phyloP scores from a whole-genome alignment of 2,888 invertebrate genomes.

The Orthosia cruda region DNA sequence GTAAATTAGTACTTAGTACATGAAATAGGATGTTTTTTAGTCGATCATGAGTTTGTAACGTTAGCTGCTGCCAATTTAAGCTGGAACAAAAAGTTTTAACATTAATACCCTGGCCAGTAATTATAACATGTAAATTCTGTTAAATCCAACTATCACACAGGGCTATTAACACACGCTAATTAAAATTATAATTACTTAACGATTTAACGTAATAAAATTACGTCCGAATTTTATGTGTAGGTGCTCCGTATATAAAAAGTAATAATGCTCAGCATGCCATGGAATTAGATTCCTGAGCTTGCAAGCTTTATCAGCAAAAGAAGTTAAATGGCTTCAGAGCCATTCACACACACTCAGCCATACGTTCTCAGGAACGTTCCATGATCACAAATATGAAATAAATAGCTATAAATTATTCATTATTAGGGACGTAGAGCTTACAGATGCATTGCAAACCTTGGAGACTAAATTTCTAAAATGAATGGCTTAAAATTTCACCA shows the following conservation, averaged over 20 bases:
- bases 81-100: conserved; percentile 11
- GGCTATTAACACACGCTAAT: not conserved
- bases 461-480: too few species aligned
- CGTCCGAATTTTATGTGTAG: too few species aligned
- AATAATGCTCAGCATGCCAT: not conserved
- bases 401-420: not conserved
- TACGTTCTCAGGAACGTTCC: too few species aligned
- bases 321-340: not conserved
- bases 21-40: too few species aligned
- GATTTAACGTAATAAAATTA: too few species aligned
- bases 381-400: not conserved
- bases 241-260: not conserved
- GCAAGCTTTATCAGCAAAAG: not conserved
- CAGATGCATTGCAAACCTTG: too few species aligned
- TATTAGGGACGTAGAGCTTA: too few species aligned
- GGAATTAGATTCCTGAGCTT: not conserved
- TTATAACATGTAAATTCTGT: not conserved
- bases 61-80: not conserved
- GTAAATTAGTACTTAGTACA: too few species aligned
- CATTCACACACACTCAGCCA: too few species aligned
- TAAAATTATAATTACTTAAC: too few species aligned
- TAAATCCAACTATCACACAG: not conserved
- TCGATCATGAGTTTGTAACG: not conserved
- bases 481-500: too few species aligned
- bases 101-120: too few species aligned